Evolutionary conservation across 2,888 invertebrate species (phyloP), one percentile per base, ranked within the genome.

Genomic region (Eustalomyia histrio): DNA sequence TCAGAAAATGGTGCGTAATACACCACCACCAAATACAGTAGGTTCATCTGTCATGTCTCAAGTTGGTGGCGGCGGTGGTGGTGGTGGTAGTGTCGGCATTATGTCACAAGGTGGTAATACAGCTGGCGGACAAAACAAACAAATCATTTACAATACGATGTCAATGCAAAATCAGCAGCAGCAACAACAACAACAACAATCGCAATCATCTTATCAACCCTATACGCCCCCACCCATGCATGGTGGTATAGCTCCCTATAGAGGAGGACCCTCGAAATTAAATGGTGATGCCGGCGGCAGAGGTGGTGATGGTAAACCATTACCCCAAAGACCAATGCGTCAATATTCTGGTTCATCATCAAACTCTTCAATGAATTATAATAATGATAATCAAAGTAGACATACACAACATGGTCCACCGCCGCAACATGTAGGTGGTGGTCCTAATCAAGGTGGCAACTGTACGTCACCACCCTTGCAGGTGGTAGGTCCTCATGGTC

Each of bases 1-100:
- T 68, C 94, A 94, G 60, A 94, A 94, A 67, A 87, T 95, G 74
- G 93, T 94, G 85, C 93, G 95, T 50, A 92, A 92, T 76, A 92
- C 93, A 1, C 92, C 93, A 52, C 92, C 93, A 9, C 92, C 93
- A 21, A 87, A 29, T 29, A 29, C 29, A 29, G 29, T 29, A 6
- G 76, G 83, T n/a, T 14, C 39, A 39, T 39, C 39, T 12, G 69
- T 69, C n/a, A 79, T 85, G 71, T 63, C 85, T 8, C 85, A 85
- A 67, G 83, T 83, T 17, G 78, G 84, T 10, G 83, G 83, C n/a
- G 83, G 78, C 39, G 75, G 82, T 17, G 78, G 84, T 10, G 83
- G 83, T 17, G 78, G 84, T 35, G 83, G 79, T 21, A 82, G 79
- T 39, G 75, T 81, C 50, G 82, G 78, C 8, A 71, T 80, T 50